Percentiles rank a stretch among this genome's conserved stretches.
phyloP scores from a whole-genome alignment of 1,140 invertebrate genomes.

The Sitophilus oryzae region DNA sequence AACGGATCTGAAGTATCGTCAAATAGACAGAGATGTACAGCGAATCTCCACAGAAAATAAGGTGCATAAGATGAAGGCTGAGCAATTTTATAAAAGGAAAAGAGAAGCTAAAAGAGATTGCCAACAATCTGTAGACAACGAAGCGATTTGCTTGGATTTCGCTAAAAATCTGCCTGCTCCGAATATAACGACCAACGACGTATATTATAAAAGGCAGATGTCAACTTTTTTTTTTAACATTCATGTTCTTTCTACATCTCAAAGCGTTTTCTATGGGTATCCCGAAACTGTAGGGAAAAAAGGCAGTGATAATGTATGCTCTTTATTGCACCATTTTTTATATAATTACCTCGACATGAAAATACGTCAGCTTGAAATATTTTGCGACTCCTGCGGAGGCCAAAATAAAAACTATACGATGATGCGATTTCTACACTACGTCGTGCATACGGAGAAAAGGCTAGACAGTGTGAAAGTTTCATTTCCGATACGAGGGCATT shows the following conservation, averaged over 20 bases:
- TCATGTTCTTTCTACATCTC: constrained; percentile 22
- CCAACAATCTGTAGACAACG: constrained; percentile 10
- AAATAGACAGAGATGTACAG: constrained; percentile 14
- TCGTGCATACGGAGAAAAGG: constrained; percentile 14
- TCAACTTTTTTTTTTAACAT: constrained; percentile 29
- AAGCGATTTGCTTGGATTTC: constrained; percentile 30
- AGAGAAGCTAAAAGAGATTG: constrained; percentile 6
- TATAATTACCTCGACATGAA: constrained; percentile 10
- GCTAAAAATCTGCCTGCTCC: constrained; percentile 27
- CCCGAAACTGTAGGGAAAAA: constrained; percentile 27
- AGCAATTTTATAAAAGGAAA: constrained; percentile 29
- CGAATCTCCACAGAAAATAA: too few relatives aligned
- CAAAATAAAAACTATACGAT: too few relatives aligned
- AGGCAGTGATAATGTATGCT: constrained; percentile 29
- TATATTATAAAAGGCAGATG: constrained; percentile 33
- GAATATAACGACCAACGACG: constrained; percentile 31
- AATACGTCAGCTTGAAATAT: constrained; percentile 9
- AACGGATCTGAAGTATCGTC: neutral
- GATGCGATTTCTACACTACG: constrained; percentile 29
- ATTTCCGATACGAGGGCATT: too few relatives aligned
- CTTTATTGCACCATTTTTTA: constrained; percentile 12
- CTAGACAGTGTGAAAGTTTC: too few relatives aligned
- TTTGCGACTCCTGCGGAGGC: constrained; percentile 22
- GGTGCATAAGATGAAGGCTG: constrained; percentile 22
- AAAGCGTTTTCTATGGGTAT: constrained; percentile 29